A percentile compares a stretch with the other conserved stretches of the same genome.
These are phyloP conservation scores for Pachliopta kotzebuea DNA, from an alignment of 2,888 invertebrate genomes.

Conservation along the genomic window DNA sequence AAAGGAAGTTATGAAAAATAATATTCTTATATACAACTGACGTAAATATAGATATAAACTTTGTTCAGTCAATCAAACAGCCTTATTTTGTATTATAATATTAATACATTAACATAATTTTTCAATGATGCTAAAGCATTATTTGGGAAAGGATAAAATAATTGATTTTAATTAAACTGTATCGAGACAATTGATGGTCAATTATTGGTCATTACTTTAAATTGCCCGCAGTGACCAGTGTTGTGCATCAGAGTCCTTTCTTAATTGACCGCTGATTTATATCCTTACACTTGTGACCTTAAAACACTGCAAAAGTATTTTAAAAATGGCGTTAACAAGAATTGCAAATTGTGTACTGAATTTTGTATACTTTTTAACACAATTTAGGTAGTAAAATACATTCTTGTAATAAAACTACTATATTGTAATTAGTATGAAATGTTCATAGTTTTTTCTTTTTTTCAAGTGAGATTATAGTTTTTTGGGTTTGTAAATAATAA, in stretches of 20 bases:
- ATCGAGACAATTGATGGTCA: constrained; percentile 53
- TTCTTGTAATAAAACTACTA: background rate
- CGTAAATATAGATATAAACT: too few species aligned
- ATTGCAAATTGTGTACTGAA: too few species aligned
- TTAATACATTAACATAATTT: background rate
- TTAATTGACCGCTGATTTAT: constrained; percentile 15
- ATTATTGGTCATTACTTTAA: constrained; percentile 42
- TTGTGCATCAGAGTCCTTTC: constrained; percentile 18
- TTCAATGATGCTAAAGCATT: constrained; percentile 4
- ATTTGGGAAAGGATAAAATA: constrained; percentile 40
- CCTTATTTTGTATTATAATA: background rate
- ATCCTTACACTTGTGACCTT: background rate
- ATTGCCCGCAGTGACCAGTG: constrained; percentile 21
- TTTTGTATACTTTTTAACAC: background rate
- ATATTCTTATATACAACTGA: too few species aligned
- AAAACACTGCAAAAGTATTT: background rate
- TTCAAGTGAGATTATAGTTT: too few species aligned
- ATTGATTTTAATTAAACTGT: constrained; percentile 60
- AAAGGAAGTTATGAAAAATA: too few species aligned
- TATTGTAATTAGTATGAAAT: too few species aligned
- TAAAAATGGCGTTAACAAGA: background rate
- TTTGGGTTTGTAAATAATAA: too few species aligned
- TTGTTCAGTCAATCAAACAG: background rate
- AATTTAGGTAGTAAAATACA: constrained; percentile 3
- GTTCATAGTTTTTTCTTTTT: too few species aligned